phyloP scores from a whole-genome alignment of 64 coral and sea anemone genomes.

The Exaiptasia diaphana region DNA sequence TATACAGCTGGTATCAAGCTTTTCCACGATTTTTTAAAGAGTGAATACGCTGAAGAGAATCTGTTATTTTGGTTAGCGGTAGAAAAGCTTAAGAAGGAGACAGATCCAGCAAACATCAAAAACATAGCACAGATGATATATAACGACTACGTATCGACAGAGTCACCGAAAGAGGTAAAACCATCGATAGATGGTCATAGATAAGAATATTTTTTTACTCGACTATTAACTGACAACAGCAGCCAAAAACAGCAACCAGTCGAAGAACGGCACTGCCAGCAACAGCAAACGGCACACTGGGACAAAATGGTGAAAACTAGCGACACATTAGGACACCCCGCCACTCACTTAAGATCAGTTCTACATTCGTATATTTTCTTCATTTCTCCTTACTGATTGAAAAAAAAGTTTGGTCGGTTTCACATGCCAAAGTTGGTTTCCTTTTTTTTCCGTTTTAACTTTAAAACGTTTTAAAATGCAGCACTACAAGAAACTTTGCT shows the following conservation, averaged over 20 bases:
- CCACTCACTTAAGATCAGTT: too few species aligned
- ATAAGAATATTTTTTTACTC: background rate
- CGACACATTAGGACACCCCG: too few species aligned
- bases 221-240: background rate
- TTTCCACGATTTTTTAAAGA: constrained; percentile 85
- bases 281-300: too few species aligned
- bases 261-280: too few species aligned
- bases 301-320: too few species aligned
- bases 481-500: too few species aligned
- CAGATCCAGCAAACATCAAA: constrained; percentile 65
- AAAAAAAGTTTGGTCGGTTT: too few species aligned
- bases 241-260: background rate
- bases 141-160: constrained; percentile 78
- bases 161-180: constrained; percentile 88
- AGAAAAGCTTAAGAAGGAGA: constrained; percentile 88
- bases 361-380: too few species aligned
- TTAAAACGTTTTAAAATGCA: too few species aligned
- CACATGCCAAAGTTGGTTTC: too few species aligned
- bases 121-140: constrained; percentile 86
- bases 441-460: too few species aligned
- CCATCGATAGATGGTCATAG: background rate
- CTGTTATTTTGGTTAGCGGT: constrained; percentile 89
- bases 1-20: constrained; percentile 75
- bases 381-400: too few species aligned
- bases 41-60: constrained; percentile 82